Evolutionary conservation across 37 sponge, comb jelly and placozoan species (phyloP), one percentile per base, ranked within the genome.

Genomic region (Chondrosia reniformis): DNA sequence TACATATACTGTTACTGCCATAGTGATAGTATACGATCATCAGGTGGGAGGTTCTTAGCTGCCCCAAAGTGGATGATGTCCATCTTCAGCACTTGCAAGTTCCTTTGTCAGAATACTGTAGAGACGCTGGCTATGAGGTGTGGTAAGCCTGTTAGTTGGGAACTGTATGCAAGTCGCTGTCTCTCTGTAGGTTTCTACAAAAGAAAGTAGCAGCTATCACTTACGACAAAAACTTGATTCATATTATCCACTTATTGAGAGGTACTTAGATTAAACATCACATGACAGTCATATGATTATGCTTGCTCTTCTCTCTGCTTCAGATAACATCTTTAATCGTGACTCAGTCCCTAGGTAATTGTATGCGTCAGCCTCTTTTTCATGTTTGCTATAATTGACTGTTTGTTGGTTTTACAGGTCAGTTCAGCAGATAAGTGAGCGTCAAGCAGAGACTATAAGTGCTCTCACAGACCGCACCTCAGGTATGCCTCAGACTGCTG

Each of bases 181-280:
- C 34, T 64, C 33, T 28, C 6, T 64, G 44, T 25, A 69, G 72
- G 43, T 69, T 69, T 7, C 17, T 69, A 1, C 25, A 69, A 44
- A 7, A 69, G 3, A 36, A 44, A 40, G 72, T 69, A 21, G 44
- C 4, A 41, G 72, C 72, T 7, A 10, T 69, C 43, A 69, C 43
- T 40, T 69, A 69, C 9, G 72, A 69, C 22, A 13, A 44, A 8
- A 75, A 83, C 22, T 19, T 79, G 1, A 43, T 74, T 30, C 45
- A 75, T 38, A 67, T 88, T 34, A 83, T 88, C 25, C 62, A 83
- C 1, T 71, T 83, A 15, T 55, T 88, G 0, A 61, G 84, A 79
- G 79, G 88, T 88, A 55, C 55, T 39, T n/a, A 21, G 28, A 79
- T 7, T 21, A 63, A 64, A 57, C 76, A 73, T 76, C 80, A 75